Evolutionary conservation across 2,797 vertebrate species (phyloP).

Genomic region (Dryobates pubescens): DNA sequence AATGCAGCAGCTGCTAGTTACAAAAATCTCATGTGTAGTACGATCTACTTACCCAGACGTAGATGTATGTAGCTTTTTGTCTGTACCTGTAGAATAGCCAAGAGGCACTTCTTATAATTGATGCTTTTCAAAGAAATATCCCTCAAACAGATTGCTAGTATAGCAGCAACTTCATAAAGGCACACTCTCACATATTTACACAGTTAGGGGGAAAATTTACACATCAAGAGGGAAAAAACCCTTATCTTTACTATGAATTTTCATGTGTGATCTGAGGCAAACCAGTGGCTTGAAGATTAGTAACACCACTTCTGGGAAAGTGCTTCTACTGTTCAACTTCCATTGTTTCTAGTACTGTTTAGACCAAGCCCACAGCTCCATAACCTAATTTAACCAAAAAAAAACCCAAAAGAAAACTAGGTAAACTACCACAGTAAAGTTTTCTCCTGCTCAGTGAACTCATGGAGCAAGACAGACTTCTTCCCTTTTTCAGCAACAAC

Average conservation of each 20-base stretch:
- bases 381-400: background rate
- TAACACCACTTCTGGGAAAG: background rate
- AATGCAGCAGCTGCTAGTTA: background rate
- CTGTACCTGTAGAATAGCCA: constrained; percentile 56
- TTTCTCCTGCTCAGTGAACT: background rate
- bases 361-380: background rate
- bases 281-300: background rate
- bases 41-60: constrained; percentile 43
- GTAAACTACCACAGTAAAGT: background rate
- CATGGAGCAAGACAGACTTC: background rate
- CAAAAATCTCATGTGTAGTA: accelerated
- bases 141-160: background rate
- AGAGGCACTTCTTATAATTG: constrained; percentile 7
- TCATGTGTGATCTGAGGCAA: background rate
- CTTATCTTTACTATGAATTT: background rate
- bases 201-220: background rate
- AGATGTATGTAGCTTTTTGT: constrained; percentile 19
- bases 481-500: background rate
- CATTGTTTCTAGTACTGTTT: background rate
- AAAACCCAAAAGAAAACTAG: background rate
- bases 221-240: background rate
- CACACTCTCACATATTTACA: background rate
- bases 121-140: background rate
- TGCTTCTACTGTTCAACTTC: background rate
- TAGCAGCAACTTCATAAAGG: background rate